A percentile compares a stretch with the other conserved stretches of the same genome.
phyloP scores from a whole-genome alignment of 2,113 vertebrate species.

The Amblyopsis rosae region DNA sequence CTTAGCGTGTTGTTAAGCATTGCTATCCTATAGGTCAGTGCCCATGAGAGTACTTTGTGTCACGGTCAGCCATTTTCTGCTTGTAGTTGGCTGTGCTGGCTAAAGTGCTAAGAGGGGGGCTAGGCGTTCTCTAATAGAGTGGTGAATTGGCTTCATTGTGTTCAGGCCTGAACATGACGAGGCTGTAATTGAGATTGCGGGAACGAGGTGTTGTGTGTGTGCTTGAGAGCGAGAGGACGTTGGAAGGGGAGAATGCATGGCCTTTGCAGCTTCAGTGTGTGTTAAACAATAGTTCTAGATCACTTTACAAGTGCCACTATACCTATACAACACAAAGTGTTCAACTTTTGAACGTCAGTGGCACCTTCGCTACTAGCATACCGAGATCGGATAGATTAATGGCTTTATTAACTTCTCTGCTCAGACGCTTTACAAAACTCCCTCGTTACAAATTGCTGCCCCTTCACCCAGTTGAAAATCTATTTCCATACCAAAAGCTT shows the following conservation, averaged over 20 bases:
- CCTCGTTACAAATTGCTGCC: background rate
- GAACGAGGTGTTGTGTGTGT: background rate
- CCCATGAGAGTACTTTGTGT: background rate
- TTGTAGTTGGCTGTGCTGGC: background rate
- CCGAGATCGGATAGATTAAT: too few relatives aligned
- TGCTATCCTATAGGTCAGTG: slow-evolving; percentile 3
- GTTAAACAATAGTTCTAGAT: background rate
- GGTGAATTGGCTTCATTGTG: slow-evolving; percentile 2
- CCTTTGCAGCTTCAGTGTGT: background rate
- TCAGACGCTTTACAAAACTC: background rate
- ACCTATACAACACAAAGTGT: too few relatives aligned
- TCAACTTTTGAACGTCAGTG: too few relatives aligned
- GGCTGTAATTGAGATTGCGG: slow-evolving; percentile 6
- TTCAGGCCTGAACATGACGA: background rate
- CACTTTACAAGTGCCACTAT: too few relatives aligned
- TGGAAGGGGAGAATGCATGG: background rate
- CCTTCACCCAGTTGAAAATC: background rate
- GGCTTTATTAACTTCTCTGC: too few relatives aligned
- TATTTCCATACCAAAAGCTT: background rate
- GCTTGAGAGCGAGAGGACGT: background rate
- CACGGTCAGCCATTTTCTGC: background rate
- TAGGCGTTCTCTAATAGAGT: background rate
- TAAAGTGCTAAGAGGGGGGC: background rate
- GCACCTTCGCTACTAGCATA: too few relatives aligned
- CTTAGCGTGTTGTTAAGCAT: background rate